phyloP scores from a whole-genome alignment of 2,797 vertebrate species.

The Acrocephalus scirpaceus region DNA sequence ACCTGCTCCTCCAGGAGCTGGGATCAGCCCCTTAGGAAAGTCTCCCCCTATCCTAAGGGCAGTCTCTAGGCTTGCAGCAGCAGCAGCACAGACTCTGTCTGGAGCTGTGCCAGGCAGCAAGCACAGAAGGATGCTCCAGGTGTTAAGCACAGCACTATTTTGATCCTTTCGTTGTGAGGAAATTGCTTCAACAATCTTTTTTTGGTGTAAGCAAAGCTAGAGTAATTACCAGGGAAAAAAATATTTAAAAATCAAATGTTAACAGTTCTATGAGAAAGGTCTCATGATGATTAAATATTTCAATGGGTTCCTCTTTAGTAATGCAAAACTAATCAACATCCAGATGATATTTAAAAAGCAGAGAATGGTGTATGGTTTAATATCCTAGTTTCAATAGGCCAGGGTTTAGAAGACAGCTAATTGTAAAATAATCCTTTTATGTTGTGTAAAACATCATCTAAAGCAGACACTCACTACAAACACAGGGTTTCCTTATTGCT shows the following conservation, averaged over 20 bases:
- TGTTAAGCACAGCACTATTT: constrained; percentile 42
- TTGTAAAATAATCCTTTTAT: constrained; percentile 58
- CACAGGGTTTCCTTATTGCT: constrained; percentile 39
- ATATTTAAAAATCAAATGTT: not conserved
- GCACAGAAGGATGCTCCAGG: constrained; percentile 1
- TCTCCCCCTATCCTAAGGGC: not conserved
- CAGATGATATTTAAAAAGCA: constrained; percentile 18
- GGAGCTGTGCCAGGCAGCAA: constrained; percentile 6
- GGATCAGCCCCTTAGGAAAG: not conserved
- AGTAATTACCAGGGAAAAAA: not conserved
- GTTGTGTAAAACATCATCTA: constrained; percentile 46
- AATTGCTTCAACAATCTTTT: not conserved
- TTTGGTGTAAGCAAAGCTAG: constrained; percentile 32
- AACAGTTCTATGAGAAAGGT: constrained; percentile 32
- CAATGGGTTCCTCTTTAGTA: constrained; percentile 39
- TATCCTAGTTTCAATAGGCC: constrained; percentile 16
- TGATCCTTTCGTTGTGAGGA: not conserved
- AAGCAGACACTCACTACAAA: constrained; percentile 26
- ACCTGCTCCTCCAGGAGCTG: not conserved
- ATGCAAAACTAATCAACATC: constrained; percentile 61
- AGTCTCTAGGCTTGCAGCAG: not conserved
- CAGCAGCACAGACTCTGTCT: not conserved
- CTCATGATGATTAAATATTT: constrained; percentile 53
- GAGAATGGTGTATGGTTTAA: not conserved
- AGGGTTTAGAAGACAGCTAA: constrained; percentile 32